phyloP scores from a whole-genome alignment of 2,888 invertebrate genomes.

The Julus scanicus region DNA sequence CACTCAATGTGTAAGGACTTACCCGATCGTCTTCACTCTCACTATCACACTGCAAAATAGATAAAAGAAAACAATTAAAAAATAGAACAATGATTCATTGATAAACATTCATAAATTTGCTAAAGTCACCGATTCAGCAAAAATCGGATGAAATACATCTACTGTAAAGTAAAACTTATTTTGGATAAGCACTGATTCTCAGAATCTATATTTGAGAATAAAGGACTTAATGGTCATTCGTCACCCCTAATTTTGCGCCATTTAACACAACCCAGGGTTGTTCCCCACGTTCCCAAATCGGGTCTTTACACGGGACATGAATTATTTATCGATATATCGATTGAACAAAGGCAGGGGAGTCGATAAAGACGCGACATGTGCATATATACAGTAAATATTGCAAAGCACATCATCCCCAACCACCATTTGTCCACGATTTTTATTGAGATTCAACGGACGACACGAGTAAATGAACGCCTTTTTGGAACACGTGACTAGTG shows the following conservation, averaged over 20 bases:
- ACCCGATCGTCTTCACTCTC: conserved; percentile 59
- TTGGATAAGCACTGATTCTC: too few relatives aligned
- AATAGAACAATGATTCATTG: not conserved
- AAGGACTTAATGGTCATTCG: too few relatives aligned
- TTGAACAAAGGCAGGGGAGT: not conserved
- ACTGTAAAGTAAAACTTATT: too few relatives aligned
- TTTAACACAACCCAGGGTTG: not conserved
- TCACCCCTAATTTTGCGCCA: too few relatives aligned
- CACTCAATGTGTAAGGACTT: not conserved
- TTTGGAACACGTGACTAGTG: not conserved
- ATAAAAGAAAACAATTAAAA: conserved; percentile 50
- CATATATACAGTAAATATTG: not conserved
- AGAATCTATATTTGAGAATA: too few relatives aligned
- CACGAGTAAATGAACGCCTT: not conserved
- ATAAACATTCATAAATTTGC: too few relatives aligned
- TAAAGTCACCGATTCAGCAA: too few relatives aligned
- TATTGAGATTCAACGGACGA: not conserved
- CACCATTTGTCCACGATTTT: not conserved
- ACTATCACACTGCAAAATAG: conserved; percentile 58
- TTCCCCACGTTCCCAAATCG: not conserved
- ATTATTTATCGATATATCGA: conserved; percentile 51
- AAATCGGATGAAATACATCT: too few relatives aligned
- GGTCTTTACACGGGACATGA: not conserved
- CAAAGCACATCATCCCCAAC: not conserved
- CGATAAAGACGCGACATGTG: not conserved